These are phyloP conservation scores for Chloromyia formosa DNA, from an alignment of 2,888 invertebrate species.

Conservation along the genomic window DNA sequence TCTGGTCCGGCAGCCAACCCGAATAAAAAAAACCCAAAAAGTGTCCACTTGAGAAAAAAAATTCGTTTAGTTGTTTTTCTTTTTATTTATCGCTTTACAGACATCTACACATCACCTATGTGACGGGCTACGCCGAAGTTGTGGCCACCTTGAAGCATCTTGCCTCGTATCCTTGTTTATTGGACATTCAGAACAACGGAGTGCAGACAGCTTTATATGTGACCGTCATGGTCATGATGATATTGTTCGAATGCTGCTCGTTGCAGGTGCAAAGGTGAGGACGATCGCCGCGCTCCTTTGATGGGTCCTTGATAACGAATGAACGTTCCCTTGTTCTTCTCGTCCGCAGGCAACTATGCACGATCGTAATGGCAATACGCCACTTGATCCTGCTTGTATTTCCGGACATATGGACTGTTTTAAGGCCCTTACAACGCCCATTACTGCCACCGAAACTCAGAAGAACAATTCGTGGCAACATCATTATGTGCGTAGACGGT, in stretches of 20 bases:
- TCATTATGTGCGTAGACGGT: too few relatives aligned
- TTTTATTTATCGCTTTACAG: slow-evolving; percentile 65
- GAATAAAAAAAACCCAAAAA: slow-evolving; percentile 1
- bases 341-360: slow-evolving; percentile 67
- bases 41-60: slow-evolving; percentile 6
- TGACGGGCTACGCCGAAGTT: slow-evolving; percentile 77
- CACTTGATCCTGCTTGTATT: slow-evolving; percentile 83
- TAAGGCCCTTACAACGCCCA: slow-evolving; percentile 75
- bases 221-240: slow-evolving; percentile 82
- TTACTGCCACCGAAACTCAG: slow-evolving; percentile 66
- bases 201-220: slow-evolving; percentile 87
- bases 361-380: slow-evolving; percentile 83
- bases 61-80: not conserved
- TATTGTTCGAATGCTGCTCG: slow-evolving; percentile 78
- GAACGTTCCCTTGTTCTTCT: slow-evolving; percentile 10
- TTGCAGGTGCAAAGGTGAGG: slow-evolving; percentile 76
- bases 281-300: not conserved
- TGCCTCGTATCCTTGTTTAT: slow-evolving; percentile 78
- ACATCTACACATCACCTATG: slow-evolving; percentile 85
- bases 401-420: slow-evolving; percentile 76
- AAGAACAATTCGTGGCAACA: too few relatives aligned
- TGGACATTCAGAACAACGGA: slow-evolving; percentile 83
- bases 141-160: slow-evolving; percentile 78
- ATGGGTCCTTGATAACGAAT: not conserved
- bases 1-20: slow-evolving; percentile 11